Evolutionary conservation across 2,888 invertebrate species (phyloP), one percentile per base, ranked within the genome.

Genomic region (Pandemis cinnamomeana): DNA sequence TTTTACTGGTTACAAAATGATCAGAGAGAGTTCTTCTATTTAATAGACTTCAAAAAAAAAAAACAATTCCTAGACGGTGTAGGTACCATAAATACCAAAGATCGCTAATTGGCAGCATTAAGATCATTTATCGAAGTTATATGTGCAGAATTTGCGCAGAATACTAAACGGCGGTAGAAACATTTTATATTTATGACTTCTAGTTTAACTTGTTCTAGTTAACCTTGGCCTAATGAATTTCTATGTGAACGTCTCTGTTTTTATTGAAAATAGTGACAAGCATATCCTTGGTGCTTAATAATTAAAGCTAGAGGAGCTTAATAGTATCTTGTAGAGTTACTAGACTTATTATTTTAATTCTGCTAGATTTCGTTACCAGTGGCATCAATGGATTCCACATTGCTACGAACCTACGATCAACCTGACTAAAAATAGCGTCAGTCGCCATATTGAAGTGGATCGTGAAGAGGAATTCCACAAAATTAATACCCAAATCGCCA

Each of bases 181-280:
- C 63, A 27, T 69, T 69, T 58, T 68, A 48, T 44, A 72, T 42
- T 60, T 64, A 64, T 64, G 51, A 51, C 51, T 64, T 5, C 55
- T 60, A 63, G 62, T 48, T 63, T 55, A 72, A 75, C 66, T 73
- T 44, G 58, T 58, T 68, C 72, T 77, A 55, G 72, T 60, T 71
- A 72, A 60, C 77, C 77, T 75, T 77, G 77, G 48, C 68, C 69
- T 42, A 73, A 66, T 69, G 64, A 69, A 27, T 66, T 60, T 46
- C 27, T 44, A 51, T 44, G 71, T 67, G n/a, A 44, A 15, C 67
- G 67, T 53, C 51, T 51, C n/a, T 15, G 55, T 72, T 67, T 11
- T 20, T 48, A 15, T 20, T 60, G 51, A 41, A 41, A 51, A 58
- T n/a, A 15, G n/a, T 42, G 41, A 41, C 6, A 10, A 7, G 7